Percentiles rank a stretch among this genome's conserved stretches.
These are phyloP conservation scores for Eulemur rufifrons DNA, from an alignment of 2,113 vertebrate genomes.

Conservation along the genomic window DNA sequence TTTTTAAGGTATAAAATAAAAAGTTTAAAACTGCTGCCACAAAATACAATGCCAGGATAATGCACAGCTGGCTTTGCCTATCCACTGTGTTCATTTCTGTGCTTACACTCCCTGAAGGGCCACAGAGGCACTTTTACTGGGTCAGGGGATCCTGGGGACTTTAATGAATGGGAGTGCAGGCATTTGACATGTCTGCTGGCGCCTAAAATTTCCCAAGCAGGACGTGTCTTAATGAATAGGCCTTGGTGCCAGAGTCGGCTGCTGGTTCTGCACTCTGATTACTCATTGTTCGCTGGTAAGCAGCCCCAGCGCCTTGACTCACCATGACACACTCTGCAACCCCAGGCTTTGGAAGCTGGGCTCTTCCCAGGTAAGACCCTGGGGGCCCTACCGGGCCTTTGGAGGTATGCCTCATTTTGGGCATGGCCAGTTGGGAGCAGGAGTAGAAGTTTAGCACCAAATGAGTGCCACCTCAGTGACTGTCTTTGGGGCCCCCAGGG, in stretches of 20 bases:
- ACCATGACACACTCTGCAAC: accelerated
- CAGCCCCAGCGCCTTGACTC: accelerated
- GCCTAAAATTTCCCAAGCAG: not conserved
- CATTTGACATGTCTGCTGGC: not conserved
- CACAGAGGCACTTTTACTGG: no score
- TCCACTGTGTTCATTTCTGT: not conserved
- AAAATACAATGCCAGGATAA: not conserved
- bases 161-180: not conserved
- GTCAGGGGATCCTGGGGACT: not conserved
- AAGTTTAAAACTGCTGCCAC: not conserved
- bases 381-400: accelerated
- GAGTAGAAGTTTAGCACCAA: not conserved
- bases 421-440: not conserved
- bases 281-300: not conserved
- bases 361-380: not conserved
- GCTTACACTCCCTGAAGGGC: not conserved
- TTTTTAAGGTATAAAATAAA: not conserved
- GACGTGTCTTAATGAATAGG: not conserved
- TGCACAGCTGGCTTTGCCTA: not conserved
- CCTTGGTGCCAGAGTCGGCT: not conserved
- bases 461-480: not conserved
- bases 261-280: not conserved
- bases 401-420: not conserved
- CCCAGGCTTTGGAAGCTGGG: not conserved
- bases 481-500: accelerated